Evolutionary conservation across 2,113 vertebrate species (phyloP), one percentile per base, ranked within the genome.

Genomic region (Tichodroma muraria): DNA sequence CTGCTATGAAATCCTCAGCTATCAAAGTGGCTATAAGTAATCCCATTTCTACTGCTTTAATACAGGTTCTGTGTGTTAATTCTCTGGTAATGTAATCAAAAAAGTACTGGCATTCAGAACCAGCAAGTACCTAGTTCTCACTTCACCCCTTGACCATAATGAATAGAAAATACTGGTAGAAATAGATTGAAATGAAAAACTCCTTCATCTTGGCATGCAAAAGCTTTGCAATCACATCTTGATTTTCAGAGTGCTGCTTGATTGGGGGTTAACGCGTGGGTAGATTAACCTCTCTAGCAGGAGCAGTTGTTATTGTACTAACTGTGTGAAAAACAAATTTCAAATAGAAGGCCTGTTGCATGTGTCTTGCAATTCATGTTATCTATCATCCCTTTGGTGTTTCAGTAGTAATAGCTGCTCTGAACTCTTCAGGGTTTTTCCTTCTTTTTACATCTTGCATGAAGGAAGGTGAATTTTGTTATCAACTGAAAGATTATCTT

Each of bases 261-360:
- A 97, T 96, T 97, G 94, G 92, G 95, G 94, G 96, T 96, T 96
- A 98, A 95, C 69, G 31, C 2, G 37, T 97, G 95, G 96, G 93
- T 95, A 91, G 96, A 90, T 40, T 97, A 96, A 97, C 97, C 96
- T 97, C 96, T 96, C 94, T 93, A 93, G 71, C 78, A 94, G 96
- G 92, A 97, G 80, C 47, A 1, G 56, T 97, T 97, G 96, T 97
- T 98, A 97, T 97, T 97, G 75, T 90, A 95, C 94, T 93, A 75
- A 97, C 96, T 94, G 88, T 97, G 97, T 96, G 98, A 98, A 98
- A 98, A 98, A 96, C 95, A 98, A 97, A 97, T 98, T 97, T 97
- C 88, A 89, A 94, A 94, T 94, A 96, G 95, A 88, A 83, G 85
- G 81, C 94, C 92, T 96, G 65, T 95, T 98, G 94, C 89, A 91